phyloP scores from a whole-genome alignment of 2,797 vertebrate genomes.

The Synanceia verrucosa region DNA sequence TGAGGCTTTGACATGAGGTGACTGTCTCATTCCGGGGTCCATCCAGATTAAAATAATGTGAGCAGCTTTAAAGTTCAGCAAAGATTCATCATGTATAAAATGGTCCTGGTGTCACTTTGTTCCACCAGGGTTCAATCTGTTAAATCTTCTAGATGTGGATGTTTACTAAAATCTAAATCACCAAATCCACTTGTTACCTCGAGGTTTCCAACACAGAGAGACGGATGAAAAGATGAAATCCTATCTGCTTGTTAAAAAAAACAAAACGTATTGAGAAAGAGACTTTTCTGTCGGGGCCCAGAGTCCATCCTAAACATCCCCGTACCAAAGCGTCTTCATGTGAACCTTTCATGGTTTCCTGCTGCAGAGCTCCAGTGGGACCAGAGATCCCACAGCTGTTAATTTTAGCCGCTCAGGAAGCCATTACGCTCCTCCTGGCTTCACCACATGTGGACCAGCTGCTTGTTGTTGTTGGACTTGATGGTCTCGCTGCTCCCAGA shows the following conservation, averaged over 20 bases:
- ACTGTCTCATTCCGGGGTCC: no score
- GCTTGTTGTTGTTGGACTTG: constrained; percentile 65
- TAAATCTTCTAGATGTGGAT: background rate
- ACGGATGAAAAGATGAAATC: background rate
- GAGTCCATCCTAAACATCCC: background rate
- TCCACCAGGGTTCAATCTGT: background rate
- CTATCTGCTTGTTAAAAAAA: background rate
- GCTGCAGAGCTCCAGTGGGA: constrained; percentile 64
- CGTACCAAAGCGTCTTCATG: constrained; percentile 10
- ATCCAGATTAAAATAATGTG: background rate
- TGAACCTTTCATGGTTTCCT: constrained; percentile 62
- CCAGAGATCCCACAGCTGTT: constrained; percentile 72
- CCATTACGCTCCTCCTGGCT: constrained; percentile 57
- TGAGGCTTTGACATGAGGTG: no score
- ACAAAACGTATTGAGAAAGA: background rate
- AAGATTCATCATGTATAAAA: background rate
- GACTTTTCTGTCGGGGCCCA: no score
- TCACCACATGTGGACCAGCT: constrained; percentile 73
- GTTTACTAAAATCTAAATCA: background rate
- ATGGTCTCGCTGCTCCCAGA: constrained; percentile 51
- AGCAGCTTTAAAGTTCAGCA: background rate
- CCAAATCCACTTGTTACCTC: background rate
- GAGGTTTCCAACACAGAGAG: background rate
- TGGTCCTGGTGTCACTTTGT: background rate
- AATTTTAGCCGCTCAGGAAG: constrained; percentile 66